Conservation (phyloP, 2,113 vertebrate genomes). For the Amazona guildingii region DNA sequence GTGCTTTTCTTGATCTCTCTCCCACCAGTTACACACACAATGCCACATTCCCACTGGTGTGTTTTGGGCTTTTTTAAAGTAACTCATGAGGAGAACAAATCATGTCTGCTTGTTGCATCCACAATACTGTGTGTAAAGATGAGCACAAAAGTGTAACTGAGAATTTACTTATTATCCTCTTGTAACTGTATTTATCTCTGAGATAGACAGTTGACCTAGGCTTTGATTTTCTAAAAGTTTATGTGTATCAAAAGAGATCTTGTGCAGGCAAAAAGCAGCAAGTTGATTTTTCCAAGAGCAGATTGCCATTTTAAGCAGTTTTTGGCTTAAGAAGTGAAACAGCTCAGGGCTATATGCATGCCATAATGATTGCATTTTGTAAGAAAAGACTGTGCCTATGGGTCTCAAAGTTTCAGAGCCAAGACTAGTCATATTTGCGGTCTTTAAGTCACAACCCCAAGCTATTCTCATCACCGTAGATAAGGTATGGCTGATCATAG, state of each 20-base stretch:
- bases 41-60: background rate
- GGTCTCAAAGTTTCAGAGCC: slow-evolving; percentile 46
- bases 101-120: background rate
- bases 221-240: slow-evolving; percentile 44
- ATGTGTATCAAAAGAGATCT: slow-evolving; percentile 59
- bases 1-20: background rate
- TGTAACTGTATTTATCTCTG: slow-evolving; percentile 20
- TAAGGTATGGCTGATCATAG: slow-evolving; percentile 53
- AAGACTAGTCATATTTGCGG: slow-evolving; percentile 62
- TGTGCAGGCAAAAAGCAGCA: slow-evolving; percentile 64
- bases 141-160: background rate
- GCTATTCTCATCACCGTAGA: slow-evolving; percentile 32
- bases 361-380: slow-evolving; percentile 66
- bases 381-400: slow-evolving; percentile 53
- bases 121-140: background rate
- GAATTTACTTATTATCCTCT: background rate
- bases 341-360: slow-evolving; percentile 56
- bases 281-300: slow-evolving; percentile 61
- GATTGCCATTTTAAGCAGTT: slow-evolving; percentile 66
- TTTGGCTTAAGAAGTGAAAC: slow-evolving; percentile 66
- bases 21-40: background rate
- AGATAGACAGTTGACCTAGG: slow-evolving; percentile 37
- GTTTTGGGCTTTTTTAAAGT: background rate
- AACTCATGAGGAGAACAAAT: background rate
- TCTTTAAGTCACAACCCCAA: slow-evolving; percentile 29